These are phyloP conservation scores for Acrobasis repandana DNA, from an alignment of 2,888 invertebrate species.

Conservation along the genomic window DNA sequence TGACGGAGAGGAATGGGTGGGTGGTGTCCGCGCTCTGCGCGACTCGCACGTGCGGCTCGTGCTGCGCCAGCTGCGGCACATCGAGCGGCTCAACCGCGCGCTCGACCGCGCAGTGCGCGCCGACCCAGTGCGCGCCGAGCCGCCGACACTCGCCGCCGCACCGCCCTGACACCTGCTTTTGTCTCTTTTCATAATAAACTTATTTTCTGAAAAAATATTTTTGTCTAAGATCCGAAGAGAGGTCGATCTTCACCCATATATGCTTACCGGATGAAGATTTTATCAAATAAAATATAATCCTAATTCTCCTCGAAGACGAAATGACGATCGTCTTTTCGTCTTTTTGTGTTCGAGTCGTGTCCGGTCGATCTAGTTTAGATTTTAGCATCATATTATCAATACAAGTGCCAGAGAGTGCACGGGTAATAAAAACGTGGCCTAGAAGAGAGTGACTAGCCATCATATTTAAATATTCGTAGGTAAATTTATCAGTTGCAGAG, in stretches of 20 bases:
- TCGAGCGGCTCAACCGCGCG: conserved; percentile 56
- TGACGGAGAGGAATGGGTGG: conserved; percentile 42
- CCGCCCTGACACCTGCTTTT: background rate
- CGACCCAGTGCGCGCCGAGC: background rate
- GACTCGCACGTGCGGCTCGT: conserved; percentile 60
- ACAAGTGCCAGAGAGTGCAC: background rate
- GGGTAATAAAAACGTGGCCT: background rate
- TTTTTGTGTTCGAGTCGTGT: too few relatives aligned
- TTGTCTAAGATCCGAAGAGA: too few relatives aligned
- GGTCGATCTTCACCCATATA: too few relatives aligned
- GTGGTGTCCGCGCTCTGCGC: conserved; percentile 54
- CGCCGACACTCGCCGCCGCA: background rate
- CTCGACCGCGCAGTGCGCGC: conserved; percentile 40
- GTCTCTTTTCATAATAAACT: background rate
- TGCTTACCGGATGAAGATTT: too few relatives aligned
- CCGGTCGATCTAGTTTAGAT: background rate
- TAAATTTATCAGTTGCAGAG: background rate
- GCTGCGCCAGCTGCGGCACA: conserved; percentile 56
- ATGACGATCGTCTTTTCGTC: too few relatives aligned
- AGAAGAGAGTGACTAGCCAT: background rate
- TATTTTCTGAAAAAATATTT: too few relatives aligned
- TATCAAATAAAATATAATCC: too few relatives aligned
- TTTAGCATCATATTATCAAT: background rate
- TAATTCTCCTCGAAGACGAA: too few relatives aligned
- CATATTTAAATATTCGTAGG: background rate